These are phyloP conservation scores for Pyrrhosoma nymphula DNA, from an alignment of 2,888 invertebrate genomes.

Conservation along the genomic window DNA sequence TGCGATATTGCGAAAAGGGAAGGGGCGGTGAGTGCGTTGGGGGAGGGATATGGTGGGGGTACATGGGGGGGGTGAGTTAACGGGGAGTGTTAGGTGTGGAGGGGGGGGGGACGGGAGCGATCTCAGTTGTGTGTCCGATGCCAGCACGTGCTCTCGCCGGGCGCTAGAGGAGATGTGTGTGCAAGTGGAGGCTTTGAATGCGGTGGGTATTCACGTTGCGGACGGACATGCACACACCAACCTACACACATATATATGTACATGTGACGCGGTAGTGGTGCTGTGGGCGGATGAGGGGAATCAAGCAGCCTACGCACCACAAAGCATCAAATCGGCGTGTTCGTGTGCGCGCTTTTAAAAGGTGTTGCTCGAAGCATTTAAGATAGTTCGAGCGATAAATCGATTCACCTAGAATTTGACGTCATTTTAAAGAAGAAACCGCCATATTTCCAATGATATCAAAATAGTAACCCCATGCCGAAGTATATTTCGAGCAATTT, in stretches of 20 bases:
- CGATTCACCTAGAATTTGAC: too few species aligned
- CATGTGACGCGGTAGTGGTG: neutral
- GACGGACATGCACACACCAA: too few species aligned
- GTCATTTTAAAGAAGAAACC: too few species aligned
- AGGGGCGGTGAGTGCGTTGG: neutral
- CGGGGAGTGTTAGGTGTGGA: too few species aligned
- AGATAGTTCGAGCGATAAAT: neutral
- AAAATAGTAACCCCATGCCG: too few species aligned
- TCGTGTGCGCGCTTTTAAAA: neutral
- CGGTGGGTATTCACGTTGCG: too few species aligned
- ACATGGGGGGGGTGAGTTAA: neutral
- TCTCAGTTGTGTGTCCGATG: neutral
- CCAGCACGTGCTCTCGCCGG: too few species aligned
- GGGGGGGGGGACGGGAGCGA: neutral
- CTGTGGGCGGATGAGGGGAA: neutral
- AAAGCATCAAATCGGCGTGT: neutral
- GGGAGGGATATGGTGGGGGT: neutral
- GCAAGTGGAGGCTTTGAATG: too few species aligned
- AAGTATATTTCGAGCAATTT: too few species aligned
- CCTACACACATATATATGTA: too few species aligned
- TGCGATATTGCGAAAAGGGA: conserved; percentile 7
- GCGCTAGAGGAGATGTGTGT: too few species aligned
- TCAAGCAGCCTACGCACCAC: neutral
- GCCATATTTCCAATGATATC: too few species aligned
- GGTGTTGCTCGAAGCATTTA: neutral